Conservation (phyloP, 2,797 vertebrate species). For the Garrulus glandarius region DNA sequence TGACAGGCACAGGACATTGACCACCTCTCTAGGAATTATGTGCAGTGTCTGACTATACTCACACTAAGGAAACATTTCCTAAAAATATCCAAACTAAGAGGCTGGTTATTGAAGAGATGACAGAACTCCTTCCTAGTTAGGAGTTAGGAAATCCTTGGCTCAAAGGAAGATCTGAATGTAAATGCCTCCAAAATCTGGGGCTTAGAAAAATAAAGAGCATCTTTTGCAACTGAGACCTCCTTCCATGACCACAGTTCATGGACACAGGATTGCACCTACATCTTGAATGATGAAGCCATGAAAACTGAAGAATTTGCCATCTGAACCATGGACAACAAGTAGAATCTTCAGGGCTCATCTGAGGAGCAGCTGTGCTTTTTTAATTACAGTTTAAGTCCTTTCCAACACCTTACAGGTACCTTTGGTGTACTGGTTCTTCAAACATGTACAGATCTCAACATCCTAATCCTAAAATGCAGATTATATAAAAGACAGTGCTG, state of each 20-base stretch:
- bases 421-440: neutral
- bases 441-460: neutral
- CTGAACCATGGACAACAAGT: neutral
- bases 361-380: neutral
- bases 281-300: neutral
- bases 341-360: neutral
- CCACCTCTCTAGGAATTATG: neutral
- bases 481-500: neutral
- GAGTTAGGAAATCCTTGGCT: neutral
- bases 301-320: neutral
- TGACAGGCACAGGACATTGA: rapidly evolving
- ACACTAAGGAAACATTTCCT: neutral
- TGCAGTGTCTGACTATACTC: neutral
- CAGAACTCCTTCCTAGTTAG: neutral
- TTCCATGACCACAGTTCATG: neutral
- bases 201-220: neutral
- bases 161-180: neutral
- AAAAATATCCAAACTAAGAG: neutral
- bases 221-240: neutral
- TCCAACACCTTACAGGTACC: neutral
- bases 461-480: neutral
- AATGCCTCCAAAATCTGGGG: neutral
- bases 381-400: neutral
- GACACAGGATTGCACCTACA: neutral
- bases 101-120: neutral